Percentiles rank a stretch among this genome's conserved stretches.
phyloP scores from a whole-genome alignment of 2,113 vertebrate genomes.

The Oreochromis niloticus region DNA sequence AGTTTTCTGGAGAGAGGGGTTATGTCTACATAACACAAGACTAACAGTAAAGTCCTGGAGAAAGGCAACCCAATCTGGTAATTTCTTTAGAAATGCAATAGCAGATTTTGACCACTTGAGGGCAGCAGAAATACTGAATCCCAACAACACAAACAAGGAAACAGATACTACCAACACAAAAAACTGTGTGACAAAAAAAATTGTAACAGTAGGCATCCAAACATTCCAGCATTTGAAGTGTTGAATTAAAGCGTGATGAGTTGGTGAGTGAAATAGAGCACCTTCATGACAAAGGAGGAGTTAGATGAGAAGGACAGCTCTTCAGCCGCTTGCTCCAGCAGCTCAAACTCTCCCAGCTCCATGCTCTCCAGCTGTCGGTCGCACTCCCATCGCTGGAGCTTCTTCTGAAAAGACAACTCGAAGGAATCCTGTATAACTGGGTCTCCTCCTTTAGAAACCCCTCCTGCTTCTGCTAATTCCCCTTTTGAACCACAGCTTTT shows the following conservation, averaged over 20 bases:
- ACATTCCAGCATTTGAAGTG: not conserved
- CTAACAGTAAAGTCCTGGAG: not conserved
- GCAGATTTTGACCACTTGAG: not conserved
- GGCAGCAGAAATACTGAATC: not conserved
- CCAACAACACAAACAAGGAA: not conserved
- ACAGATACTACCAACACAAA: not conserved
- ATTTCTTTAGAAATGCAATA: not conserved
- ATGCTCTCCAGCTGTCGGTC: conserved; percentile 79
- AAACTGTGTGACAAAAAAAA: not conserved
- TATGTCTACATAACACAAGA: not conserved
- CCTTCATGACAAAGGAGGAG: conserved; percentile 90
- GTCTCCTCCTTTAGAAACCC: not conserved
- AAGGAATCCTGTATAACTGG: conserved; percentile 69
- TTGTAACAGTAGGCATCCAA: not conserved
- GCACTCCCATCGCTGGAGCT: conserved; percentile 78
- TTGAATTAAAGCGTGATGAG: not conserved
- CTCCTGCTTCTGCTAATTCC: not conserved
- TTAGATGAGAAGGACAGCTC: conserved; percentile 96
- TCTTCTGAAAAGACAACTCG: conserved; percentile 83
- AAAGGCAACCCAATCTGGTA: not conserved
- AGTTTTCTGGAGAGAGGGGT: accelerated
- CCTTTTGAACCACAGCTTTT: not conserved
- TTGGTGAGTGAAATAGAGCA: conserved; percentile 14
- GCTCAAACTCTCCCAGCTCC: conserved; percentile 94
- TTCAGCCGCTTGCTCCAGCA: conserved; percentile 90